These are phyloP conservation scores for Lepidocyrtinus sp. DNA, from an alignment of 2,888 invertebrate genomes.

Conservation along the genomic window DNA sequence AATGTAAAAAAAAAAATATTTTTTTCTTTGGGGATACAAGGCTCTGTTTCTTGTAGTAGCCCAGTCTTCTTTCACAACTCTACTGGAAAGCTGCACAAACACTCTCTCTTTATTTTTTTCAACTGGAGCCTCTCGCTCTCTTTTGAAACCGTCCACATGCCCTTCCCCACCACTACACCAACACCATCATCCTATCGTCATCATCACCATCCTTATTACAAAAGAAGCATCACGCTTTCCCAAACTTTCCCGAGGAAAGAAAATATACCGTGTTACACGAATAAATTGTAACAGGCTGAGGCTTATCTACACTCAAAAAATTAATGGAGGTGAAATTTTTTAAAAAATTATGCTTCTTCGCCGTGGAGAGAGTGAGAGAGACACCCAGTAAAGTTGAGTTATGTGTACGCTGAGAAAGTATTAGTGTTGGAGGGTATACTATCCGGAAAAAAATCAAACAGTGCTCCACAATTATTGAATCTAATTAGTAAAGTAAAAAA, in stretches of 20 bases:
- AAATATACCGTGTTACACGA: no score
- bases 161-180: slow-evolving; percentile 53
- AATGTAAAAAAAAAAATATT: slow-evolving; percentile 5
- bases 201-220: slow-evolving; percentile 8
- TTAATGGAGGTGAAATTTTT: not conserved
- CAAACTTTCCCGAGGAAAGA: not conserved
- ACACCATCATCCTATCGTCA: slow-evolving; percentile 38
- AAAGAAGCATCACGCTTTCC: slow-evolving; percentile 16
- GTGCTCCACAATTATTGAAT: no score
- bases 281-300: no score
- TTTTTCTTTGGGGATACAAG: slow-evolving; percentile 16
- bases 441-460: no score
- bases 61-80: slow-evolving; percentile 64
- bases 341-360: not conserved
- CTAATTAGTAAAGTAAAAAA: no score
- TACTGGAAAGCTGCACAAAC: slow-evolving; percentile 60
- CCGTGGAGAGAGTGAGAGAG: no score
- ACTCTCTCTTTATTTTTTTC: slow-evolving; percentile 47
- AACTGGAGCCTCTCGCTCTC: slow-evolving; percentile 64
- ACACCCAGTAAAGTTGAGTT: no score
- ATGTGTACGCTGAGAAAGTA: no score
- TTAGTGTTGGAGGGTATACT: no score
- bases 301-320: no score
- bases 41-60: slow-evolving; percentile 17
- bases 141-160: slow-evolving; percentile 64